Conservation (phyloP, 2,113 vertebrate genomes). For the Pteronura brasiliensis region DNA sequence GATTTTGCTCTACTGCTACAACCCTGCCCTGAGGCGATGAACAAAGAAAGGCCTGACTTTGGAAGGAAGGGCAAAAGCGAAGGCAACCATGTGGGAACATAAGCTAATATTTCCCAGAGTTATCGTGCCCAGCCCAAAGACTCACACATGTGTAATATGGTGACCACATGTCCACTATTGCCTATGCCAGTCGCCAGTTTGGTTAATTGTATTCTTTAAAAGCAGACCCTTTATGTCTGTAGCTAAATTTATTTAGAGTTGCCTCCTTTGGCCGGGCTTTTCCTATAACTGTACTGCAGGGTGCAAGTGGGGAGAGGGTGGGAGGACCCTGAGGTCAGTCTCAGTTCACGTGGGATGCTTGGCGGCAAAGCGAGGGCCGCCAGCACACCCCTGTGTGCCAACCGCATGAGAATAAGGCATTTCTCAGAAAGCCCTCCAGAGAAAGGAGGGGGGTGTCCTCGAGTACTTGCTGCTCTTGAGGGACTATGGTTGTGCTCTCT, state of each 20-base stretch:
- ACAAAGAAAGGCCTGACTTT: neutral
- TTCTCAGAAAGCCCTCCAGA: conserved; percentile 7
- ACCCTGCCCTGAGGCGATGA: neutral
- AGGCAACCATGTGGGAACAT: neutral
- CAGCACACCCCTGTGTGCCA: neutral
- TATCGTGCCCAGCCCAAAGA: neutral
- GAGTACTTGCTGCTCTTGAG: neutral
- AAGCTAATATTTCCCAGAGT: neutral
- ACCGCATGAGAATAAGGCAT: neutral
- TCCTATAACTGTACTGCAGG: neutral
- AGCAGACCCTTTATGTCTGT: neutral
- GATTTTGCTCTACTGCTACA: neutral
- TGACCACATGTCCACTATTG: neutral
- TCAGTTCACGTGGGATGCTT: neutral
- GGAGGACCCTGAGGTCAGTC: neutral
- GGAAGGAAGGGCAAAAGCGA: neutral
- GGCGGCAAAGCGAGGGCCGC: neutral
- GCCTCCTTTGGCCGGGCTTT: neutral
- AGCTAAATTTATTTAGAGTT: neutral
- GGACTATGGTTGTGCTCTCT: neutral
- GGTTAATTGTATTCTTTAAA: neutral
- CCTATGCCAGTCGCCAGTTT: neutral
- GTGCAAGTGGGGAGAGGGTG: neutral
- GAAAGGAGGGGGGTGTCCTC: neutral
- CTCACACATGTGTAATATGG: neutral